Base-by-base conservation (phyloP, 2,888 invertebrate genomes). In the Drosophila pseudotakahashii region DNA sequence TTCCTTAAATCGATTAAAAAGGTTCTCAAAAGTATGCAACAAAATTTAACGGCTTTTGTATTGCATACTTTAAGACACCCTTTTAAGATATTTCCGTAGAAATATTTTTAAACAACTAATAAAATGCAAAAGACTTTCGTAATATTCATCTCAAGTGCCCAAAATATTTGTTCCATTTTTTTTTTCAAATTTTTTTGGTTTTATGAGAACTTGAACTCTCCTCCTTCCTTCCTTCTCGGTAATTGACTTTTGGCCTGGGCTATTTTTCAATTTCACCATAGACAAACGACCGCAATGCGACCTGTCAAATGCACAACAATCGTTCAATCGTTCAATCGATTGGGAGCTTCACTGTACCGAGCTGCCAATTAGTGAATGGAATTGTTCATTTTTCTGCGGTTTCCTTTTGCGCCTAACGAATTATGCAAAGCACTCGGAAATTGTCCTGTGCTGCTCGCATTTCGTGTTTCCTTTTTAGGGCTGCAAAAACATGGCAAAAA, bases 401-500 rank as follows among this genome's bases (percentile, higher is more conserved):
- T 70, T 59, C 45, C 67, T 34, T 67, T 19, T 67, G 59, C 59
- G 59, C 60, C 53, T 42, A 60, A 44, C 54, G 58, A 68, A 70
- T 70, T 70, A 70, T 68, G 69, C 69, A 68, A 58, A 68, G 60
- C 69, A 54, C 50, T 70, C 69, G 59, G 68, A 70, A 70, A 68
- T 60, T 58, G 69, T 64, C 47, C 64, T 48, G 69, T 64, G 41
- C 64, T 48, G 52, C 53, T 64, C 64, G 53, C 52, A 67, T 64
- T 62, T 53, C 48, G 53, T 67, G 64, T 64, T 63, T 58, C 59
- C 64, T 54, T 47, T 42, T 48, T 34, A 19, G 37, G 54, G 19
- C 53, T 36, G 16, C 4, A n/a, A 34, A 59, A 59, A 50, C 39
- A 59, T 59, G 52, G 44, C 19, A 19, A 19, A 19, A 30, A 47